phyloP scores from a whole-genome alignment of 1,140 invertebrate species.

The Bactericera cockerelli region DNA sequence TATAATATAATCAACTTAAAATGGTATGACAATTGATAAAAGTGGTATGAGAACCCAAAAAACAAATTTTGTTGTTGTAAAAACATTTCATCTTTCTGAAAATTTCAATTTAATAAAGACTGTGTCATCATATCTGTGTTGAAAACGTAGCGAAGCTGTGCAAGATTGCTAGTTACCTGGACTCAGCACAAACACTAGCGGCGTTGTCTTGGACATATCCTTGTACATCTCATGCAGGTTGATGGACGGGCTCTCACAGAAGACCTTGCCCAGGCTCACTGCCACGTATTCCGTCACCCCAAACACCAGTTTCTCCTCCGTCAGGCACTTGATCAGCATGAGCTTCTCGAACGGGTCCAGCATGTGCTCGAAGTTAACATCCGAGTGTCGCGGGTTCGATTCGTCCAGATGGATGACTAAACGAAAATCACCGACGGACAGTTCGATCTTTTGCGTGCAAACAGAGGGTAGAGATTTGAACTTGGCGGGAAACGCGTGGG shows the following conservation, averaged over 20 bases:
- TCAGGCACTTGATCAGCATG: constrained; percentile 57
- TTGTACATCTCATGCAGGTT: constrained; percentile 50
- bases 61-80: too few species aligned
- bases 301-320: constrained; percentile 67
- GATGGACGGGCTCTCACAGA: constrained; percentile 58
- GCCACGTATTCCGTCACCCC: constrained; percentile 63
- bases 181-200: constrained; percentile 77
- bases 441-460: constrained; percentile 35
- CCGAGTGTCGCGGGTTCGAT: background rate
- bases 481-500: constrained; percentile 32
- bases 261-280: constrained; percentile 52
- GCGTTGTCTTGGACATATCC: constrained; percentile 53
- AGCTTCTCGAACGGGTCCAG: constrained; percentile 53
- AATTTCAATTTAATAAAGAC: too few species aligned
- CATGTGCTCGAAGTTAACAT: constrained; percentile 18
- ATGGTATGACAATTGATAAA: too few species aligned
- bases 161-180: too few species aligned
- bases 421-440: constrained; percentile 41
- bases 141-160: too few species aligned
- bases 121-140: too few species aligned
- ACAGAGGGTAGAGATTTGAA: constrained; percentile 37
- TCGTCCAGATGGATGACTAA: constrained; percentile 25
- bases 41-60: too few species aligned
- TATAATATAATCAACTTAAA: too few species aligned
- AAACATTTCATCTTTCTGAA: too few species aligned